These are phyloP conservation scores for Malurus elegans DNA, from an alignment of 2,113 vertebrate genomes.

Conservation along the genomic window DNA sequence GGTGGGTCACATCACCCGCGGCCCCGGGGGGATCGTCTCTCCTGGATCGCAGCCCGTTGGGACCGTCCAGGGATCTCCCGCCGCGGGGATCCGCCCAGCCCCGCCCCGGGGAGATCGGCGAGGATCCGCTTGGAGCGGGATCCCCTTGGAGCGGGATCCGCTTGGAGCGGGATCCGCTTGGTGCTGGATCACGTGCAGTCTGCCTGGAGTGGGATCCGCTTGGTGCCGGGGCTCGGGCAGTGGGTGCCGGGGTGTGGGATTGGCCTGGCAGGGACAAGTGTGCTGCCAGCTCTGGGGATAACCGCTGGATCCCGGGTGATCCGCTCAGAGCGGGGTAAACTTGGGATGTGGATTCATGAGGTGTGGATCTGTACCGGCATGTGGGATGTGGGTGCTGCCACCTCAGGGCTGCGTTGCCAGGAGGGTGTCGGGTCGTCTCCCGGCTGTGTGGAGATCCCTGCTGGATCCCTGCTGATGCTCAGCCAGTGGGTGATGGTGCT, in stretches of 20 bases:
- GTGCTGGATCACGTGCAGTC: not conserved
- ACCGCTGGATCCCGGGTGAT: not conserved
- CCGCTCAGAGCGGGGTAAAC: not conserved
- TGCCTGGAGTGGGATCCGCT: not conserved
- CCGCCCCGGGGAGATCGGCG: not conserved
- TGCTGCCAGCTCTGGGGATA: not conserved
- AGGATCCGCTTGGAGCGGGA: not conserved
- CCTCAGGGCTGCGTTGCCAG: not conserved
- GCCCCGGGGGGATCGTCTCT: not conserved
- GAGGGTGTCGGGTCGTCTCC: not conserved
- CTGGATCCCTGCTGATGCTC: not conserved
- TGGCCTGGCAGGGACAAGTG: not conserved
- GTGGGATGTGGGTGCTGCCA: not conserved
- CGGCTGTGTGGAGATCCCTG: not conserved
- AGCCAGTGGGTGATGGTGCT: not conserved
- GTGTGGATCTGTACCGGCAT: not conserved
- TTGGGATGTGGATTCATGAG: not conserved
- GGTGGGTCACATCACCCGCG: not conserved
- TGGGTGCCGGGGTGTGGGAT: rapidly evolving
- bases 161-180: not conserved
- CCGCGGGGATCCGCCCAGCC: not conserved
- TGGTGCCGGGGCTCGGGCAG: rapidly evolving
- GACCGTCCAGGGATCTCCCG: not conserved
- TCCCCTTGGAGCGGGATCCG: not conserved
- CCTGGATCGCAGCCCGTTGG: not conserved